A percentile compares a stretch with the other conserved stretches of the same genome.
Conservation (phyloP, 1,140 invertebrate species). For the Glossosoma conforme region DNA sequence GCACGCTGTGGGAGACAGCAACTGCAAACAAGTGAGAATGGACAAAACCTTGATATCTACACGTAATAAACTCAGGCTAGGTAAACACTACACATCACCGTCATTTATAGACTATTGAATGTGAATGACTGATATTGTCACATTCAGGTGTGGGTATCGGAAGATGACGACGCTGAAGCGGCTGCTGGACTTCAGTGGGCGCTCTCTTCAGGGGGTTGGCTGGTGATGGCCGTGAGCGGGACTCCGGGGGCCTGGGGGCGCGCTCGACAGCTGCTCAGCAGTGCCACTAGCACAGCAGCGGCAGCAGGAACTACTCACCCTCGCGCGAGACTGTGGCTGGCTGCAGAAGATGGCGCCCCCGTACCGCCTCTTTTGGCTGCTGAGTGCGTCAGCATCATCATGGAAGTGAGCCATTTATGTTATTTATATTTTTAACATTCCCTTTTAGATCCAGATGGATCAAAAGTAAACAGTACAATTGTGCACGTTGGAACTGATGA, state of each 20-base stretch:
- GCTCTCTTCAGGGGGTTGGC: slow-evolving; percentile 11
- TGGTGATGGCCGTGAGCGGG: slow-evolving; percentile 10
- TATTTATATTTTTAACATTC: too few relatives aligned
- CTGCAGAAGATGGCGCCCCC: slow-evolving; percentile 16
- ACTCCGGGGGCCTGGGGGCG: slow-evolving; percentile 8
- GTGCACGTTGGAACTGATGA: too few relatives aligned
- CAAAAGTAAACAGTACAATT: too few relatives aligned
- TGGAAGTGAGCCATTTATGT: slow-evolving; percentile 22
- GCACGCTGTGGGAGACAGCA: slow-evolving; percentile 49
- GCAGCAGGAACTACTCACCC: not conserved
- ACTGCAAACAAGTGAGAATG: slow-evolving; percentile 59
- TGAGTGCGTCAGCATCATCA: slow-evolving; percentile 23
- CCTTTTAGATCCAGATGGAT: not conserved
- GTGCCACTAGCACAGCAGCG: not conserved
- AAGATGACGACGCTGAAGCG: slow-evolving; percentile 19
- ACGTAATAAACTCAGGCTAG: too few relatives aligned
- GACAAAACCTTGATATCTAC: too few relatives aligned
- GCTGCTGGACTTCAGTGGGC: slow-evolving; percentile 17
- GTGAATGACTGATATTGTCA: too few relatives aligned
- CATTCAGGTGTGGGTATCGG: slow-evolving; percentile 41
- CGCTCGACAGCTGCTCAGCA: not conserved
- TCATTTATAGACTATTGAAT: too few relatives aligned
- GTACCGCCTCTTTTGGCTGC: slow-evolving; percentile 20
- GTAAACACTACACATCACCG: too few relatives aligned
- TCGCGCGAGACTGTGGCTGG: slow-evolving; percentile 18